A percentile compares a stretch with the other conserved stretches of the same genome.
Evolutionary conservation across 2,888 invertebrate genomes (phyloP).

Genomic region (Drosophila affinis): DNA sequence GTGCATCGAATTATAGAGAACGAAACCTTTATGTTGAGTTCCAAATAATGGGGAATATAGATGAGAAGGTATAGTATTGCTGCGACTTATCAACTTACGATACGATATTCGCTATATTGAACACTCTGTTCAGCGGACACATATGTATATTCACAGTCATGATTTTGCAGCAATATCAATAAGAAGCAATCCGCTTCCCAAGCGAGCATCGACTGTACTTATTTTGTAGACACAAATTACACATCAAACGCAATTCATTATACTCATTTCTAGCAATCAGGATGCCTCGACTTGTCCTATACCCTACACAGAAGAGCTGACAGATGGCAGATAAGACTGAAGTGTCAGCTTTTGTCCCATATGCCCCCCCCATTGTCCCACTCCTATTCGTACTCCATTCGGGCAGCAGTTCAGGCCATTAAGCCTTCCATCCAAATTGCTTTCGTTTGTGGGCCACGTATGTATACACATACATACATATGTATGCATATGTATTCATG

Average conservation of each 20-base stretch:
- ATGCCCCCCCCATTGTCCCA: not conserved
- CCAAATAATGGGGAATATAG: not conserved
- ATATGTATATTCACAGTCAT: not conserved
- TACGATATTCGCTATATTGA: not conserved
- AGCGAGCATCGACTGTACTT: not conserved
- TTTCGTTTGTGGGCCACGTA: conserved; percentile 39
- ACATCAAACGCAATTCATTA: conserved; percentile 36
- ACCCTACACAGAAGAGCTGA: conserved; percentile 4
- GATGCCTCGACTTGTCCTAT: not conserved
- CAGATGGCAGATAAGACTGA: not conserved
- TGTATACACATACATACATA: conserved; percentile 11
- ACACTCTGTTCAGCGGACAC: not conserved
- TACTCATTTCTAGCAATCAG: not conserved
- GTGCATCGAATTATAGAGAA: too few species aligned
- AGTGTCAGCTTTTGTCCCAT: not conserved
- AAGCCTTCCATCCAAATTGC: conserved; percentile 30
- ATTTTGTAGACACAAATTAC: not conserved
- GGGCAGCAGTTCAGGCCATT: conserved; percentile 23
- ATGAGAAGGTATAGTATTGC: not conserved
- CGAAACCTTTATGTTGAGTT: not conserved
- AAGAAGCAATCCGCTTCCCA: not conserved
- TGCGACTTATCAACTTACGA: not conserved
- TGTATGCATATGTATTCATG: conserved; percentile 15
- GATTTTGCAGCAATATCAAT: too few species aligned
- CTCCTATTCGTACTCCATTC: not conserved